Evolutionary conservation across 2,888 invertebrate species (phyloP).

Genomic region (Caenorhabditis imperialis): DNA sequence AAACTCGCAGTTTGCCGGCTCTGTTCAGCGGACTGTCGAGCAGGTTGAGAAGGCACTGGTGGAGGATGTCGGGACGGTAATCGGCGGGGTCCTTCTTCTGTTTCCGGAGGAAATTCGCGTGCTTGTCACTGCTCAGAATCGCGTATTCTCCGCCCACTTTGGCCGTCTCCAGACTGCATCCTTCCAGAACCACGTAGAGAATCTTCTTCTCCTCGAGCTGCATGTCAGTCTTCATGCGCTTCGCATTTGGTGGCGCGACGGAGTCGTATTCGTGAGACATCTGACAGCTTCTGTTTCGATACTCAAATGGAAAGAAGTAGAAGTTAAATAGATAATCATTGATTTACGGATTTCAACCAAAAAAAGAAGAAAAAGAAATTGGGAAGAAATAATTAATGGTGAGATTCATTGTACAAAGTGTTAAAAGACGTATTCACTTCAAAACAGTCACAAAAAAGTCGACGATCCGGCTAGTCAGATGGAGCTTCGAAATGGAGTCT

Average conservation of each 20-base stretch:
- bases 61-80: slow-evolving; percentile 95
- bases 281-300: neutral
- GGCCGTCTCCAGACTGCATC: slow-evolving; percentile 94
- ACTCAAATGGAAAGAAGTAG: neutral
- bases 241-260: slow-evolving; percentile 62
- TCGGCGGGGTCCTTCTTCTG: slow-evolving; percentile 89
- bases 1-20: slow-evolving; percentile 93
- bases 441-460: slow-evolving; percentile 32
- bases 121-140: slow-evolving; percentile 74
- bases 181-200: slow-evolving; percentile 92
- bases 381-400: slow-evolving; percentile 3
- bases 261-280: slow-evolving; percentile 63
- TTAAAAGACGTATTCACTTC: slow-evolving; percentile 1
- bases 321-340: slow-evolving; percentile 1
- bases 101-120: slow-evolving; percentile 82
- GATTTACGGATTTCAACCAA: slow-evolving; percentile 1
- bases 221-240: slow-evolving; percentile 70
- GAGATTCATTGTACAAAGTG: slow-evolving; percentile 14
- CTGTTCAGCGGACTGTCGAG: slow-evolving; percentile 97
- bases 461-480: slow-evolving; percentile 12
- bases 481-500: slow-evolving; percentile 13
- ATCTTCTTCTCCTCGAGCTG: slow-evolving; percentile 63
- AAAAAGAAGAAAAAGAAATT: neutral
- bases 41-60: slow-evolving; percentile 95
- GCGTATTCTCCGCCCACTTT: slow-evolving; percentile 83